phyloP scores from a whole-genome alignment of 2,888 invertebrate genomes.

The Dolichopus griseipennis region DNA sequence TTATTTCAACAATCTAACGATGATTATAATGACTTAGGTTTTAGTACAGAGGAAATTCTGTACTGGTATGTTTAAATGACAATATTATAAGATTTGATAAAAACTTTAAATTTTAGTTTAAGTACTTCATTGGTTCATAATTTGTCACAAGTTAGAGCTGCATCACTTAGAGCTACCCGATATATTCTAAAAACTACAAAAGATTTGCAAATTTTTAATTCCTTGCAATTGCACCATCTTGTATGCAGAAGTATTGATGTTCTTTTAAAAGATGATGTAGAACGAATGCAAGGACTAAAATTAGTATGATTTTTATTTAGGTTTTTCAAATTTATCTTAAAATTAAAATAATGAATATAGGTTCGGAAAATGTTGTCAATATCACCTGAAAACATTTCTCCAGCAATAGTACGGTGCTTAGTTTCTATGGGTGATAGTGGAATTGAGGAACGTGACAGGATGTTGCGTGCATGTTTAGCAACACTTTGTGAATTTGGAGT shows the following conservation, averaged over 20 bases:
- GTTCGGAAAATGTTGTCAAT: conserved; percentile 53
- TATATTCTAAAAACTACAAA: conserved; percentile 70
- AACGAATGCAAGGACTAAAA: conserved; percentile 83
- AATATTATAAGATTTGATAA: not conserved
- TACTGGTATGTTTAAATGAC: conserved; percentile 55
- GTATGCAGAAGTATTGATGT: conserved; percentile 81
- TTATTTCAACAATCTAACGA: conserved; percentile 42
- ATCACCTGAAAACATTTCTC: conserved; percentile 60
- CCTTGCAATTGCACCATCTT: conserved; percentile 73
- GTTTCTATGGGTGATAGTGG: conserved; percentile 75
- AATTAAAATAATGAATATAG: conserved; percentile 21
- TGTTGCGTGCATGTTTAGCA: conserved; percentile 77
- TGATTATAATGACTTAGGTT: conserved; percentile 48
- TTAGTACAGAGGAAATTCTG: conserved; percentile 70
- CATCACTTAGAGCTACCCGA: conserved; percentile 75
- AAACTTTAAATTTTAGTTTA: conserved; percentile 53
- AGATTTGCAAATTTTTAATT: conserved; percentile 70
- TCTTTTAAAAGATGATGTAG: conserved; percentile 82
- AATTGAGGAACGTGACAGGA: conserved; percentile 63
- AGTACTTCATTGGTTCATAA: conserved; percentile 77
- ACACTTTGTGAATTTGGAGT: conserved; percentile 83
- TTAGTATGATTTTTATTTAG: conserved; percentile 47
- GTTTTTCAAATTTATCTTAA: not conserved
- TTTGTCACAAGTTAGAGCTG: conserved; percentile 81
- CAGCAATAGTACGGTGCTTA: conserved; percentile 67